These are phyloP conservation scores for Spinus pinus DNA, from an alignment of 2,797 vertebrate genomes.

Conservation along the genomic window DNA sequence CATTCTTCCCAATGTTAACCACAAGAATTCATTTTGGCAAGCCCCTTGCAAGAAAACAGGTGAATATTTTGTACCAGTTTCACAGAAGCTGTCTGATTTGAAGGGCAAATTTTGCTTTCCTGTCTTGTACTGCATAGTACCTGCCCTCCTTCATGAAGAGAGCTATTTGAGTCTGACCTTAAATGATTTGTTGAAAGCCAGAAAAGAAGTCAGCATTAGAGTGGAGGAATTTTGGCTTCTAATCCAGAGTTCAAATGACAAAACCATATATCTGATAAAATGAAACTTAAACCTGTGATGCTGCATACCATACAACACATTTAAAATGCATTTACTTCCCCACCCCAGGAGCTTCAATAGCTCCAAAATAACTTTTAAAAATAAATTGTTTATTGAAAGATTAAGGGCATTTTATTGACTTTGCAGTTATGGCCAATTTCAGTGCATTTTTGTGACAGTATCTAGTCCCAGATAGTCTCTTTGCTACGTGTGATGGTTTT, in stretches of 20 bases:
- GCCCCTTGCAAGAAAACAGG: background rate
- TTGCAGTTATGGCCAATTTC: constrained; percentile 60
- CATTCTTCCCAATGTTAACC: background rate
- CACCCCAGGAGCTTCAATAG: constrained; percentile 17
- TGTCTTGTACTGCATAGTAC: background rate
- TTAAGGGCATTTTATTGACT: constrained; percentile 64
- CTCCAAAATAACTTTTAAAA: constrained; percentile 56
- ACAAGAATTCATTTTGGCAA: background rate
- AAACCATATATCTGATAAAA: constrained; percentile 46
- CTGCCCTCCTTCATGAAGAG: background rate
- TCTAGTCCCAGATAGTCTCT: constrained; percentile 49
- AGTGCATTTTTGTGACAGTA: constrained; percentile 41
- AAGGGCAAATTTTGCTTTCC: constrained; percentile 31
- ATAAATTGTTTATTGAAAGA: constrained; percentile 67
- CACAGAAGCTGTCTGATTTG: background rate
- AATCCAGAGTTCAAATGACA: constrained; percentile 39
- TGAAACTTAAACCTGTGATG: constrained; percentile 22
- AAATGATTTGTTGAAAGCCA: constrained; percentile 24
- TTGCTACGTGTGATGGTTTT: constrained; percentile 47
- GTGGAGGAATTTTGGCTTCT: constrained; percentile 29
- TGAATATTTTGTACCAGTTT: background rate
- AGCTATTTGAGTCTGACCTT: constrained; percentile 6
- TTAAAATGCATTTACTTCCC: constrained; percentile 58
- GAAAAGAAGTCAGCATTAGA: background rate
- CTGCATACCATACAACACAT: constrained; percentile 3